phyloP scores from a whole-genome alignment of 2,888 invertebrate species.

The Halocaridina rubra region DNA sequence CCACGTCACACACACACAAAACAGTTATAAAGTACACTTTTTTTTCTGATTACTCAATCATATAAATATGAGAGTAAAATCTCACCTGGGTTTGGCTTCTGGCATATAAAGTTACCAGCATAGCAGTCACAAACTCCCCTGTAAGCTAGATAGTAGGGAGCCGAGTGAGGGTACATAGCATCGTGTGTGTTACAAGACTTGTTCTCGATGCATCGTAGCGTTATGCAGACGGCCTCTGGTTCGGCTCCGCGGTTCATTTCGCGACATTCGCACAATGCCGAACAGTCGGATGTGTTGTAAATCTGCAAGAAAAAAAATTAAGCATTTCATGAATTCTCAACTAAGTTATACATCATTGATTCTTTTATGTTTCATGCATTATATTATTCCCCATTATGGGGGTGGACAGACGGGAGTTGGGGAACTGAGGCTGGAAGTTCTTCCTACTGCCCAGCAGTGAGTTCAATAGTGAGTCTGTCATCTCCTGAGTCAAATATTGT shows the following conservation, averaged over 20 bases:
- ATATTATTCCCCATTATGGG: too few species aligned
- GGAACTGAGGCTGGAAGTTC: background rate
- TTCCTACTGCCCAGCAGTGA: background rate
- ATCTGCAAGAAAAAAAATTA: background rate
- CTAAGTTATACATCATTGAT: too few species aligned
- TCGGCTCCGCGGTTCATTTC: background rate
- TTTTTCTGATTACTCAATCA: background rate
- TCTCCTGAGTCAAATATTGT: too few species aligned
- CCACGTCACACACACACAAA: too few species aligned
- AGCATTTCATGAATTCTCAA: background rate
- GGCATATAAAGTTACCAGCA: slow-evolving; percentile 91
- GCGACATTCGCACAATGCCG: slow-evolving; percentile 41
- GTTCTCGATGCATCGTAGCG: slow-evolving; percentile 40
- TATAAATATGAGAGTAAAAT: background rate
- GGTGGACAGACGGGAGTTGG: background rate
- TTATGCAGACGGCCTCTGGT: slow-evolving; percentile 66
- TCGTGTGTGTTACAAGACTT: slow-evolving; percentile 88
- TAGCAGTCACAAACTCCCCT: slow-evolving; percentile 90
- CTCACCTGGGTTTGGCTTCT: slow-evolving; percentile 82
- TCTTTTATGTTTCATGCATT: too few species aligned
- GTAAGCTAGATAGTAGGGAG: slow-evolving; percentile 90
- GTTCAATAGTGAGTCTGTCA: background rate
- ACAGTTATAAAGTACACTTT: too few species aligned
- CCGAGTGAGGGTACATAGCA: slow-evolving; percentile 90
- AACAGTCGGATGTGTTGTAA: slow-evolving; percentile 44